phyloP scores from a whole-genome alignment of 2,113 vertebrate species.

The Triplophysa tibetana region DNA sequence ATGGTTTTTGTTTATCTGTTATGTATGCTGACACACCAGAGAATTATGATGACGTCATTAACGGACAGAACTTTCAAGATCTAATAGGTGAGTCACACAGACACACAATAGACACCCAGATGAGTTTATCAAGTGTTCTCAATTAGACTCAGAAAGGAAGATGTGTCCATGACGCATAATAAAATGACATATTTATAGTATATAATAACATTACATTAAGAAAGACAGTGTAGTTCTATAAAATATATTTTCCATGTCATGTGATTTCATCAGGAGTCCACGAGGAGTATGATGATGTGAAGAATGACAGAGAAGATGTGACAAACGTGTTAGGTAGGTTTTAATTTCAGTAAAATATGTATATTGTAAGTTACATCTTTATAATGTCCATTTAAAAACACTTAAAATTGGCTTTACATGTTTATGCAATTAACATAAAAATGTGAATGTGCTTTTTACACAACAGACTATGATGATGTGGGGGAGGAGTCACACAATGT shows the following conservation, averaged over 20 bases:
- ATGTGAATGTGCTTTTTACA: neutral
- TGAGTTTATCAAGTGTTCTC: too few relatives aligned
- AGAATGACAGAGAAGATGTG: neutral
- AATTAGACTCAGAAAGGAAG: too few relatives aligned
- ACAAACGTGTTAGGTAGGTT: neutral
- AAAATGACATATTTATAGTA: too few relatives aligned
- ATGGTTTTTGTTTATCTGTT: neutral
- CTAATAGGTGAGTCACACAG: conserved; percentile 13
- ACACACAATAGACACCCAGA: too few relatives aligned
- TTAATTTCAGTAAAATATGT: neutral
- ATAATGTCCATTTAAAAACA: too few relatives aligned
- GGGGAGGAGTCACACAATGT: neutral
- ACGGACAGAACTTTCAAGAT: neutral
- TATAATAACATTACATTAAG: too few relatives aligned
- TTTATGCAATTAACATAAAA: too few relatives aligned
- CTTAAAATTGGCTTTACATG: too few relatives aligned
- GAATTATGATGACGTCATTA: conserved; percentile 38
- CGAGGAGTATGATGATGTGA: conserved; percentile 20
- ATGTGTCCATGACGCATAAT: too few relatives aligned
- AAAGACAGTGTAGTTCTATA: too few relatives aligned
- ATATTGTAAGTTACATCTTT: too few relatives aligned
- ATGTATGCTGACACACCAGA: neutral
- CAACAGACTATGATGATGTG: conserved; percentile 6
- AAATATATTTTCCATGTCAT: neutral
- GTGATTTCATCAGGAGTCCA: conserved; percentile 13